phyloP scores from a whole-genome alignment of 2,888 invertebrate genomes.

The Idaea straminata region DNA sequence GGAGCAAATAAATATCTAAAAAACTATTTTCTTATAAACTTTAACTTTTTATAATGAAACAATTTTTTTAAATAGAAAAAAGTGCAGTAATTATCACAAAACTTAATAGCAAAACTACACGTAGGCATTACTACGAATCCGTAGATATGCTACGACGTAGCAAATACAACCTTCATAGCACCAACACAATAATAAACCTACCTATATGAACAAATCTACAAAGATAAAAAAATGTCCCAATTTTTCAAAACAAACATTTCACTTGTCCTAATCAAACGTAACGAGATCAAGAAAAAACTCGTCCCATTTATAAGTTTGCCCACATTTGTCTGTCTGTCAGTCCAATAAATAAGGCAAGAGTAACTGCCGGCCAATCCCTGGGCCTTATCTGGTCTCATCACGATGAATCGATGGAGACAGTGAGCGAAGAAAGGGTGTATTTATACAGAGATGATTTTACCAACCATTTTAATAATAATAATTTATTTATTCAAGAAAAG shows the following conservation, averaged over 20 bases:
- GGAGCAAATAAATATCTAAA: too few species aligned
- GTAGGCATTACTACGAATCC: background rate
- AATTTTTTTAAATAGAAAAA: too few species aligned
- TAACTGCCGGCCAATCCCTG: constrained; percentile 67
- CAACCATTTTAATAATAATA: constrained; percentile 8
- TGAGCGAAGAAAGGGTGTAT: constrained; percentile 32
- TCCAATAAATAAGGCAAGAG: constrained; percentile 73
- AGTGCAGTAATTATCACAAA: too few species aligned
- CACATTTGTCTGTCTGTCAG: constrained; percentile 73
- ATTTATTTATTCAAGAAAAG: too few species aligned
- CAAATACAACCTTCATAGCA: background rate
- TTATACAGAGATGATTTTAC: constrained; percentile 45
- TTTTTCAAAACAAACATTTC: constrained; percentile 31
- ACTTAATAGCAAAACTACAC: background rate
- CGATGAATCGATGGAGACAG: constrained; percentile 64
- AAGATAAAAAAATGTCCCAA: background rate
- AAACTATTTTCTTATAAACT: too few species aligned
- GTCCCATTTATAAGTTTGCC: constrained; percentile 59
- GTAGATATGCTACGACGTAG: background rate
- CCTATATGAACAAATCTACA: background rate
- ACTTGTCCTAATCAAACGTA: constrained; percentile 54
- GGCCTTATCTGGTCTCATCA: constrained; percentile 72
- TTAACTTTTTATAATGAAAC: too few species aligned
- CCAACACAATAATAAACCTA: background rate
- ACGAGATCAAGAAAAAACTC: constrained; percentile 58